Base-by-base conservation (phyloP, 30 jellyfish, hydroid and myxozoan genomes). In the Calvadosia cruxmelitensis region DNA sequence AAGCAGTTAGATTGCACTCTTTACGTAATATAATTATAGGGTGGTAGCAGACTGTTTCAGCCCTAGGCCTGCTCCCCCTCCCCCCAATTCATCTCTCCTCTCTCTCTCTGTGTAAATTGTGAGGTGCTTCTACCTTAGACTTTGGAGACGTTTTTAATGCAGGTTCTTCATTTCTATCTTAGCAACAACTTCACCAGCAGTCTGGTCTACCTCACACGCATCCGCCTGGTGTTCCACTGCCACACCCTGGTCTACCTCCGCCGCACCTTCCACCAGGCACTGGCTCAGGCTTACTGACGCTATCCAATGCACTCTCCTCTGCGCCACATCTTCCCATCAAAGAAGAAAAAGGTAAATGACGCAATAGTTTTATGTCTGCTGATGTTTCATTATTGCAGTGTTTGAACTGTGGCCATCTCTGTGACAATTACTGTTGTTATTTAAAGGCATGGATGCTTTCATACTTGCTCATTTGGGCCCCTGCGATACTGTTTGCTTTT, bases 101-200 rank as follows among this genome's bases (percentile, higher is more conserved):
- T 42, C 68, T 35, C 32, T 29, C 24, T n/a, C 16, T 49, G 50
- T 26, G 1, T 52, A n/a, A 2, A 27, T 50, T 1, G 0, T 33
- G 52, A 27, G 10, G 10, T 28, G 13, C 0, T 13, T 33, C 0
- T 49, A 49, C 30, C 32, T 30, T n/a, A n/a, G n/a, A n/a, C n/a
- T n/a, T n/a, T n/a, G n/a, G n/a, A n/a, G n/a, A n/a, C n/a, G n/a
- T n/a, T n/a, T n/a, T n/a, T n/a, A n/a, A n/a, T n/a, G n/a, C n/a
- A n/a, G n/a, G n/a, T 12, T 63, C 66, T 26, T 0, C 63, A 63
- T 49, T 34, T 30, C 15, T 30, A 26, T 52, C 35, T 20, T 71
- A 91, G 99, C 99, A 91, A 91, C 99, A 91, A 65, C 92, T 91
- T 30, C 99, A 91, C 52, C 95, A 82, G 52, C 99, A 91, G 66